Evolutionary conservation across 2,797 vertebrate species (phyloP), one percentile per base, ranked within the genome.

Genomic region (Percopsis omiscomaycus): DNA sequence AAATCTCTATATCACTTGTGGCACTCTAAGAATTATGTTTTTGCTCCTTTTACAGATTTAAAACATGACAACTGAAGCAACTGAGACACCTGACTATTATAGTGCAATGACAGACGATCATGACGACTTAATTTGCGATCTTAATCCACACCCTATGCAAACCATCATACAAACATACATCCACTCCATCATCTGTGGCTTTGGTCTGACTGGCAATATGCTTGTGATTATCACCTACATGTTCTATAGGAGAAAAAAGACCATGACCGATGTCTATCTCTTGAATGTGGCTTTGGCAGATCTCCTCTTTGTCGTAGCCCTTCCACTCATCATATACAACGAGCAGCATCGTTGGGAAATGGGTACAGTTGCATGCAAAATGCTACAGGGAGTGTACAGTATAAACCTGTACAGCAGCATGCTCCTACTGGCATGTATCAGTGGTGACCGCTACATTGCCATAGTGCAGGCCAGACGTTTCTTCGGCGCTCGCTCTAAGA

Each of bases 371-470:
- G 28, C 83, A 1, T 99, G 97, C 80, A 97, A 96, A 72, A 50
- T 95, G 1, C 72, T 92, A 0, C 85, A 77, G 30, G 94, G 94
- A 0, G 77, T 92, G 68, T 97, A 98, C 54, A 93, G 94, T 1
- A 70, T 98, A 79, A 98, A 98, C 84, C 94, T 98, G 27, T 95
- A 94, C 90, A 94, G 95, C 0, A 93, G 96, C 54, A 95, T 96
- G 92, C 85, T 98, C 56, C 91, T 98, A 70, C 78, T 98, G n/a
- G 92, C 94, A 6, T 96, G 95, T 29, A 88, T 98, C 55, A 95
- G 96, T 0, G 71, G 91, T 5, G 96, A 99, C 73, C 92, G 97
- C 0, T 98, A 98, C 32, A 30, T 97, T 0, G 94, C 96, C 8
- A 95, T 99, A 0, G 96, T 98, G 4, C 93, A 92, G 75, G 96